A percentile compares a stretch with the other conserved stretches of the same genome.
Conservation (phyloP, 1,140 invertebrate species). For the Caenorhabditis tropicalis region DNA sequence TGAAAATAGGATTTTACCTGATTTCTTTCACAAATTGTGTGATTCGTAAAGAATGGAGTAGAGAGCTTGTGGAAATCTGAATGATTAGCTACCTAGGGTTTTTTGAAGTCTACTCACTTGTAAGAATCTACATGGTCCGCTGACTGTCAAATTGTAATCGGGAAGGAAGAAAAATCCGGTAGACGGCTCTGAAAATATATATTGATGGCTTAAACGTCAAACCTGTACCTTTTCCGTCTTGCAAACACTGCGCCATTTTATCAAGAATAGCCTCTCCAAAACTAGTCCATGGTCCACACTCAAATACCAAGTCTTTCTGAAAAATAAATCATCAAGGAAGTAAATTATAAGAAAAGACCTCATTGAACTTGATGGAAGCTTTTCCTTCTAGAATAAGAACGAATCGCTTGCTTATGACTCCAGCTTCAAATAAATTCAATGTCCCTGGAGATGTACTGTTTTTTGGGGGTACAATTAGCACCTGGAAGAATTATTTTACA, state of each 20-base stretch:
- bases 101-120: neutral
- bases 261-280: constrained; percentile 10
- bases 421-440: constrained; percentile 5
- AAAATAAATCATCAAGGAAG: neutral
- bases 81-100: neutral
- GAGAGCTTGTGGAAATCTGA: constrained; percentile 17
- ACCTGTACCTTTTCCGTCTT: neutral
- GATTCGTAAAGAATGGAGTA: neutral
- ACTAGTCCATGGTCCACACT: neutral
- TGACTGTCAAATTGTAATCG: neutral
- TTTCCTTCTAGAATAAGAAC: constrained; percentile 25
- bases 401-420: constrained; percentile 8
- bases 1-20: neutral
- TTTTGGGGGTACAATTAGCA: neutral
- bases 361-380: neutral
- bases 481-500: neutral
- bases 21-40: constrained; percentile 26
- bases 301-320: neutral
- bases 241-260: neutral
- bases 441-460: constrained; percentile 21
- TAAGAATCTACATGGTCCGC: constrained; percentile 6
- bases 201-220: too few species aligned
- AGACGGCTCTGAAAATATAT: neutral
- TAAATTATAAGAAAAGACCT: neutral
- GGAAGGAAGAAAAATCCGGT: constrained; percentile 10